Evolutionary conservation across 2,113 vertebrate genomes (phyloP), one percentile per base, ranked within the genome.

Genomic region (Riparia riparia): DNA sequence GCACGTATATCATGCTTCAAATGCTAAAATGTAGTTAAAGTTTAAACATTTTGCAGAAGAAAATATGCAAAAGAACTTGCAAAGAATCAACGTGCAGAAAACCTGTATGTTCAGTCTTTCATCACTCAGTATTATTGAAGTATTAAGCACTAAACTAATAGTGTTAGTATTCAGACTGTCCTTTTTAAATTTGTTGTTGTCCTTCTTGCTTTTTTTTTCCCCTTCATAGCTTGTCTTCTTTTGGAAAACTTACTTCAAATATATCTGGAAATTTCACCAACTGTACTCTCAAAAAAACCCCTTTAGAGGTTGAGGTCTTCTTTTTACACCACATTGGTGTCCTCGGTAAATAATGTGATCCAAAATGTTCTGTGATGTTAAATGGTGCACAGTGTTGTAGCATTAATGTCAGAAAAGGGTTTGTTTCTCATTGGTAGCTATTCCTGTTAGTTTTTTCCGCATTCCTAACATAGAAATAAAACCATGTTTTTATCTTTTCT

Each of bases 21-120:
- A 90, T 90, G 72, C 65, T 88, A 58, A 96, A 96, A 96, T 96
- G 80, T 31, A 81, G 96, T 96, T 97, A 96, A 96, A 95, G 82
- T 96, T 97, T 97, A 96, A 97, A 93, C 93, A 4, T 90, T 96
- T 93, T 95, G 82, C 76, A 89, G 88, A 63, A 96, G 86, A 96
- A 96, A 93, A 94, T 90, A 83, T 49, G 86, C 92, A 94, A 93
- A 95, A 94, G 90, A 83, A 74, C 85, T 92, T 74, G 34, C 82
- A 83, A 72, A 89, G 91, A 68, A 86, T 74, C 72, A 71, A 4
- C 39, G 9, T 47, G 41, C 56, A 69, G 82, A 91, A 93, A 96
- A 96, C 95, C 86, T 93, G 88, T 93, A 78, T 78, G 76, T 92
- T 95, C 82, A 86, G 90, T 96, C 86, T 92, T 94, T 94, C 80